A percentile compares a stretch with the other conserved stretches of the same genome.
phyloP scores from a whole-genome alignment of 2,888 invertebrate genomes.

The Eulithis testata region DNA sequence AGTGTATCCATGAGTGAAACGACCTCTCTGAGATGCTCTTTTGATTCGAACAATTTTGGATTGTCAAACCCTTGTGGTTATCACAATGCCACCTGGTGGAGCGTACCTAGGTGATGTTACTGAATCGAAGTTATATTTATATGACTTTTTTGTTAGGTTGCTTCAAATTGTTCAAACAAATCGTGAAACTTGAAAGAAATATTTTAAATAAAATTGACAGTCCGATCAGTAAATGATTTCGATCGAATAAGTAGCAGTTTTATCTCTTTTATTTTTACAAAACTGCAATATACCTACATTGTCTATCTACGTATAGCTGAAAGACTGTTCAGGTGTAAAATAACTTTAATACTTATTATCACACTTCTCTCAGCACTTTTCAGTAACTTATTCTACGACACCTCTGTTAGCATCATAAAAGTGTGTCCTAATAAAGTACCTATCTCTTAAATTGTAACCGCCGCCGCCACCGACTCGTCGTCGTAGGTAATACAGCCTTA shows the following conservation, averaged over 20 bases:
- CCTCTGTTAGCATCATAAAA: slow-evolving; percentile 12
- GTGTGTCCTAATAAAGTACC: slow-evolving; percentile 3
- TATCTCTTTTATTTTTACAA: neutral
- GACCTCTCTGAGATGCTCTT: no score
- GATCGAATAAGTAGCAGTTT: neutral
- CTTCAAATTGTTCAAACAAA: slow-evolving; percentile 1
- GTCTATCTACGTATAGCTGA: neutral
- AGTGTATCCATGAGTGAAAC: no score
- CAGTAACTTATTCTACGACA: neutral
- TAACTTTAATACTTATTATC: neutral
- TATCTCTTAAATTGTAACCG: neutral
- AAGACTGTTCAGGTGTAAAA: neutral
- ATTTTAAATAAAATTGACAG: neutral
- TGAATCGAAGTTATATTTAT: neutral
- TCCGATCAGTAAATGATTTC: slow-evolving; percentile 1
- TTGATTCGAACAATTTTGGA: no score
- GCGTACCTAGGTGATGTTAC: neutral
- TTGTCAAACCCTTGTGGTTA: no score
- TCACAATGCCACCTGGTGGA: no score
- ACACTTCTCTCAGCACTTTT: no score
- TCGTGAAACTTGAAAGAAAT: neutral
- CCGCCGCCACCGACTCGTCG: neutral
- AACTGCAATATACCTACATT: neutral
- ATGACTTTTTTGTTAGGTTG: neutral
- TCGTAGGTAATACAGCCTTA: neutral